phyloP scores from a whole-genome alignment of 2,113 vertebrate genomes.

The Pandion haliaetus region DNA sequence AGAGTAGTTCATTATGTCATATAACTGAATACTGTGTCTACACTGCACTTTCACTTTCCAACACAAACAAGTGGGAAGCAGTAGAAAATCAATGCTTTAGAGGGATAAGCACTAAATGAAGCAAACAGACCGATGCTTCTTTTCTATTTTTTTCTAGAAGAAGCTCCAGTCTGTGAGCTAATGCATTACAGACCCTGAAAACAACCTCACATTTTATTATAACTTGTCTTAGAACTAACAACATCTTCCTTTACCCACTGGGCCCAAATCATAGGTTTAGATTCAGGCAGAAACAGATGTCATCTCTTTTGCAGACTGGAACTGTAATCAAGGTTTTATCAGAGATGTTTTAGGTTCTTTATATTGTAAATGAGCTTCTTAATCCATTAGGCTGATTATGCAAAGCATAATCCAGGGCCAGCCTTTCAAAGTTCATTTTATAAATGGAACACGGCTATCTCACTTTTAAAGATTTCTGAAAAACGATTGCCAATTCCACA shows the following conservation, averaged over 20 bases:
- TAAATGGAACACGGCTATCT: conserved; percentile 2
- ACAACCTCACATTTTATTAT: background rate
- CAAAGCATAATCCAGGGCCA: conserved; percentile 18
- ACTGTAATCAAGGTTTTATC: conserved; percentile 39
- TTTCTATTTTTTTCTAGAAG: background rate
- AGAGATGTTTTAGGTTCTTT: background rate
- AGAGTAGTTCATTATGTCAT: background rate
- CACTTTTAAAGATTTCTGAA: conserved; percentile 45
- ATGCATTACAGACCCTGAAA: background rate
- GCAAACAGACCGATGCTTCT: background rate
- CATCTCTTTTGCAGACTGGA: background rate
- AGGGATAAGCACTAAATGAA: background rate
- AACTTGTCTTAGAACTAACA: background rate
- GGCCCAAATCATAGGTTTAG: background rate
- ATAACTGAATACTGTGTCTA: background rate
- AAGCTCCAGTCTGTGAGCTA: background rate
- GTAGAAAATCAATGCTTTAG: conserved; percentile 3
- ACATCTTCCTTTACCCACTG: background rate
- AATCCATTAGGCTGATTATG: conserved; percentile 54
- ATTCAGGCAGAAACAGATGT: conserved; percentile 12
- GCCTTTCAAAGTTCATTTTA: conserved; percentile 31
- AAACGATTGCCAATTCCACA: background rate
- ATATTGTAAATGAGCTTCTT: conserved; percentile 45
- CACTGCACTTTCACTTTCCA: background rate
- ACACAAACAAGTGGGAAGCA: background rate